Evolutionary conservation across 2,113 vertebrate species (phyloP), one percentile per base, ranked within the genome.

Genomic region (Gallinago media): DNA sequence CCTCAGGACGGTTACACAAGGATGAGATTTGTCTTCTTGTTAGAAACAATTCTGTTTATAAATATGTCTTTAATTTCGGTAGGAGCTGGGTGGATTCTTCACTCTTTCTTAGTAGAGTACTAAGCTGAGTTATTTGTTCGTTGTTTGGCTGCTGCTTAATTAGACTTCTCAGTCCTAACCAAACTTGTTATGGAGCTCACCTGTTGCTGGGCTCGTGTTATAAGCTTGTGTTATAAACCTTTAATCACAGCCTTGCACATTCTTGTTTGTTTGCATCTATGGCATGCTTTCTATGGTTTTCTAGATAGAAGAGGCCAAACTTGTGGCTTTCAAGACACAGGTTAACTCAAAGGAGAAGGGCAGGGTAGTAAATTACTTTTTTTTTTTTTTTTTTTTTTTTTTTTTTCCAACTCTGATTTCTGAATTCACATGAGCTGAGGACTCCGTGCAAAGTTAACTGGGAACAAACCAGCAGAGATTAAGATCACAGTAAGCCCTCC

Each of bases 61-160:
- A 97, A 93, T 91, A 86, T 94, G 90, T 95, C 95, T 92, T 96
- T 94, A 95, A 93, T 97, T 97, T 95, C 86, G 38, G 52, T 93
- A 63, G 79, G 22, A 94, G 79, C 76, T 86, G 95, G 58, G 68
- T 86, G 90, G 78, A 77, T 90, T 74, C 79, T 86, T 89, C 82
- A 66, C 62, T 94, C 50, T 87, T 92, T 86, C 72, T 87, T 59
- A 47, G 54, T 46, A 92, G 63, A 92, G 26, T 46, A 42, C 36
- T 67, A 12, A 93, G 32, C 38, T 55, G 55, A 68, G 49, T 78
- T 86, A 47, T 59, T 93, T 74, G 42, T 52, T 87, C 87, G 56
- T 73, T 67, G 61, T 89, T 81, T 5, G 3, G 68, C 61, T 79
- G 54, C 46, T 94, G 71, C 46, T 88, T 93, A 89, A 82, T 94